These are phyloP conservation scores for Noctilio leporinus DNA, from an alignment of 2,113 vertebrate species.

Conservation along the genomic window DNA sequence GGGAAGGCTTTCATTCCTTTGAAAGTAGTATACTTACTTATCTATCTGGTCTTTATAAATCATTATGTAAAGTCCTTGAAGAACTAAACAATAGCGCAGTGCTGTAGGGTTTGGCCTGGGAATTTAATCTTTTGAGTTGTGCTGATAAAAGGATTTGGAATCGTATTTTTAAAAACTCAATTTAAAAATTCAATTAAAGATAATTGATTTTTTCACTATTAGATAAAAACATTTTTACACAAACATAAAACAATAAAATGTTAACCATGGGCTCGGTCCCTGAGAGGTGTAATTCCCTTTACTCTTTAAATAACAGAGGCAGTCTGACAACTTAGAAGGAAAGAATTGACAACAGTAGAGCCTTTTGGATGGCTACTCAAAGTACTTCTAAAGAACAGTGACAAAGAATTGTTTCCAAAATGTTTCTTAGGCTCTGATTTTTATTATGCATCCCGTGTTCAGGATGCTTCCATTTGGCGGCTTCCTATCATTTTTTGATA, in stretches of 20 bases:
- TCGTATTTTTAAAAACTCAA: not conserved
- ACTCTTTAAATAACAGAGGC: constrained; percentile 7
- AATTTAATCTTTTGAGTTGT: not conserved
- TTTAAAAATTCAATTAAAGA: not conserved
- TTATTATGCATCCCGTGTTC: not conserved
- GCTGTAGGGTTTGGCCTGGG: not conserved
- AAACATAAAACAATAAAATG: not conserved
- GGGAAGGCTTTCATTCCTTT: constrained; percentile 12
- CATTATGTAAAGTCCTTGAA: not conserved
- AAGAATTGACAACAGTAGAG: not conserved
- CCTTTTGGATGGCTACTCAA: not conserved
- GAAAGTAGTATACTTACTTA: not conserved
- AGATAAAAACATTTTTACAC: constrained; percentile 30
- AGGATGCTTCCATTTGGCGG: not conserved
- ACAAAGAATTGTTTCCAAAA: not conserved
- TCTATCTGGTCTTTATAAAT: constrained; percentile 38
- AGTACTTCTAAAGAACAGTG: constrained; percentile 14
- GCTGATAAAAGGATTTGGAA: not conserved
- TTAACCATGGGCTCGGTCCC: not conserved
- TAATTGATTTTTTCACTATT: constrained; percentile 26
- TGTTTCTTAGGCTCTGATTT: not conserved
- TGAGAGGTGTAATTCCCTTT: not conserved
- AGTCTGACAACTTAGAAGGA: not conserved
- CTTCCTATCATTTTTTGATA: constrained; percentile 40
- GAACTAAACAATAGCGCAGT: not conserved